Base-by-base conservation (phyloP, 2,888 invertebrate genomes). In the Eristalinus sepulchralis region DNA sequence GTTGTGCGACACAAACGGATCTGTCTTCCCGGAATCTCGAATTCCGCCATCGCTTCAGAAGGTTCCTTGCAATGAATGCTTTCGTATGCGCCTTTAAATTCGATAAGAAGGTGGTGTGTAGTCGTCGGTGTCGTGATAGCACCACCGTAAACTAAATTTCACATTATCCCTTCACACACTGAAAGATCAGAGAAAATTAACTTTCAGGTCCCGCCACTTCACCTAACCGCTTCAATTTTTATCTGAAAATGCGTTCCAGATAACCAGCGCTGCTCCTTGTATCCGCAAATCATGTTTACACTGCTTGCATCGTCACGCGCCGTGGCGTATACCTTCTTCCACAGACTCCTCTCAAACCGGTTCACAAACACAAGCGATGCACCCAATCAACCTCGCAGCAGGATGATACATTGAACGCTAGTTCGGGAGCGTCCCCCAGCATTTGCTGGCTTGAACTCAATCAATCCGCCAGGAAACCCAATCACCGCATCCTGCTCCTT, bases 391-490 rank as follows among this genome's bases (percentile, higher is more conserved):
- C 47, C 47, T 17, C 47, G 47, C 17, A 17, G 47, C 13, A 39
- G 39, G 13, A 39, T 39, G 4, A 39, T 13, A 1, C 39, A 13
- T 13, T n/a, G 39, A 13, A 13, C 39, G n/a, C n/a, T 1, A 1
- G 39, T n/a, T n/a, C 39, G n/a, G 39, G 6, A 47, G 47, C 47
- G 17, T 17, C 17, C 47, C 8, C 17, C 47, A n/a, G n/a, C n/a
- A 1, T 39, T n/a, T 6, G 39, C 5, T 17, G 8, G n/a, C 47
- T 47, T 17, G 66, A 39, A 36, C 0, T 22, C 17, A 66, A 47
- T 76, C 31, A 76, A 59, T 60, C 17, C 59, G 39, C 22, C 27
- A 39, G 73, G 64, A 60, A 76, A 76, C 75, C 66, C 57, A 66
- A 76, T 76, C 36, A 76, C 77, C 36, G 20, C 82, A 55, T 67